Evolutionary conservation across 2,888 invertebrate species (phyloP), one percentile per base, ranked within the genome.

Genomic region (Dolichopus griseipennis): DNA sequence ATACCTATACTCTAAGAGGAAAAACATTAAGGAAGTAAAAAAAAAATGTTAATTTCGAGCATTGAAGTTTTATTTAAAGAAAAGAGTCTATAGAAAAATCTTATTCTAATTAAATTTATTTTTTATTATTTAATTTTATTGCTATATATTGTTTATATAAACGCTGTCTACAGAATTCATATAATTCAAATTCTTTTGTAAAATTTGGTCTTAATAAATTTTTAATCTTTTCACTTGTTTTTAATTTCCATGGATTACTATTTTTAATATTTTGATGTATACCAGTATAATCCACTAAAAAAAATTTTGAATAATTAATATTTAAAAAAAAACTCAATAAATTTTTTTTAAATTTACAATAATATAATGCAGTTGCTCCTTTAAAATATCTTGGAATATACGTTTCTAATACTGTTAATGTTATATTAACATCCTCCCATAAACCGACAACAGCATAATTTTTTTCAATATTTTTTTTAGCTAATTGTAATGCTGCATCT

Each of bases 371-470:
- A 9, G 85, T 81, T 2, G 92, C 92, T 64, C 92, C 92, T 22
- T 82, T 81, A 81, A 94, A 93, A 83, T 92, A 93, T 71, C 87
- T 81, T 0, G 92, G 93, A 73, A 91, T 84, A 78, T 93, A 93
- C 73, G 88, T 84, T 80, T 93, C 92, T 67, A 93, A 82, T 2
- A 93, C 93, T 12, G 88, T 83, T 33, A 94, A 83, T 0, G 93
- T 93, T 5, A 88, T 85, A 81, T 93, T 93, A 77, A 93, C 85
- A 73, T 93, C 91, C 77, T 94, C 93, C 63, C 93, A 85, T 1
- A 93, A 90, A 2, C 94, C 93, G 1, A 93, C 92, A 0, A 93
- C 93, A 0, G 93, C 89, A 76, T 91, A 93, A 75, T 92, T 88
- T 73, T 88, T 85, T 76, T 93, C 93, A 1, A 93, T 92, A 65